Base-by-base conservation (phyloP, 2,888 invertebrate genomes). In the Ctena decussata region DNA sequence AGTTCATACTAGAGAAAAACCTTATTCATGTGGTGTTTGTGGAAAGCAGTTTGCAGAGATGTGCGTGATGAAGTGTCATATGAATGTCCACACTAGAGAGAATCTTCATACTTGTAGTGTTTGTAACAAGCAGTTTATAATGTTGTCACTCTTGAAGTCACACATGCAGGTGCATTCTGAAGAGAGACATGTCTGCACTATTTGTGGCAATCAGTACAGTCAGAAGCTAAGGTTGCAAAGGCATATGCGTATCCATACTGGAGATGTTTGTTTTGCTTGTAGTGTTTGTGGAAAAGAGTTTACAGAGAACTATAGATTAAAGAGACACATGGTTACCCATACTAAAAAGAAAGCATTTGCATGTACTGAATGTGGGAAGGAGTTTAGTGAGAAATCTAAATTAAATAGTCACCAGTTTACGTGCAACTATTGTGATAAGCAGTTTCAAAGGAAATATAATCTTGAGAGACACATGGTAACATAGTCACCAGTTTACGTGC, bases 81-180 rank as follows among this genome's bases (percentile, higher is more conserved):
- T 72, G 15, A 77, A 84, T 11, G 85, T 72, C 18, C 89, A 89
- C 57, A 86, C 89, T n/a, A 21, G n/a, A 15, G 21, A n/a, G n/a
- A 53, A 53, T 12, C 24, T 21, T 12, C 53, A 53, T n/a, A 0
- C 82, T 81, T 27, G 89, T 82, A 60, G 41, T 72, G 30, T 84
- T 37, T 70, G 70, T 21, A 21, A 37, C 39, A 32, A 39, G 21
- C 18, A n/a, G 15, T 70, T 70, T 37, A 21, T 24, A 6, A 24
- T 21, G 21, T 37, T n/a, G 37, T 24, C 30, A 5, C 21, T 18
- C 5, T 12, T 70, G 8, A 70, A 70, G 70, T 37, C 15, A n/a
- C 70, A 70, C n/a, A 35, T 70, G 70, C 35, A 32, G 18, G 37
- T n/a, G 18, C 70, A 37, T 37, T 37, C 39, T 1, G 12, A 12